Evolutionary conservation across 2,113 vertebrate genomes (phyloP).

Genomic region (Silurus meridionalis): DNA sequence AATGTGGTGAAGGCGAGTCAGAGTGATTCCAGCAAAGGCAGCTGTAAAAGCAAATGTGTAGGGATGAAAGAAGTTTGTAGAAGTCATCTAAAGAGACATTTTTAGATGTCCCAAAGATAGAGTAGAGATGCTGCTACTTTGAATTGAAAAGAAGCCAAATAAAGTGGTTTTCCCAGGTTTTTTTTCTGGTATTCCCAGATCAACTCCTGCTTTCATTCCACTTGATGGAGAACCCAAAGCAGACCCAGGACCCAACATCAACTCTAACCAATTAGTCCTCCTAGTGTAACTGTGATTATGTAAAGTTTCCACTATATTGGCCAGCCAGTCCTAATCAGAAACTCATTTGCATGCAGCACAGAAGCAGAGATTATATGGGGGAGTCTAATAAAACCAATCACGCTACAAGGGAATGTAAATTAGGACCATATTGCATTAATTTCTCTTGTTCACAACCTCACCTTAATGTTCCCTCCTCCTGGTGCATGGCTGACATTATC

Average conservation of each 20-base stretch:
- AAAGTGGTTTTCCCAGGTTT: background rate
- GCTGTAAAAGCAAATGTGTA: background rate
- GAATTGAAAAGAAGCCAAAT: background rate
- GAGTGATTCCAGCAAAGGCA: background rate
- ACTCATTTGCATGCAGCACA: background rate
- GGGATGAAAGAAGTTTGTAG: background rate
- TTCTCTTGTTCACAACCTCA: constrained; percentile 58
- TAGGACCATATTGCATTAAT: background rate
- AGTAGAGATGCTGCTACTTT: background rate
- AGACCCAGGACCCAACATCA: background rate
- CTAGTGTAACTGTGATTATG: background rate
- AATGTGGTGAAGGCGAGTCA: background rate
- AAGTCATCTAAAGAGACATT: background rate
- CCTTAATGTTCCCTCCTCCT: constrained; percentile 79
- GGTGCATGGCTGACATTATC: constrained; percentile 83
- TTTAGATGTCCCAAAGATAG: background rate
- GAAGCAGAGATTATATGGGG: background rate
- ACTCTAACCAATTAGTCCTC: no score
- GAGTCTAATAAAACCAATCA: background rate
- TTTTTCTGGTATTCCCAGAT: background rate
- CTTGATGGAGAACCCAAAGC: background rate
- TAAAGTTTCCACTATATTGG: background rate
- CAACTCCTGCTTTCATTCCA: background rate
- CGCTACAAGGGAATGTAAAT: background rate
- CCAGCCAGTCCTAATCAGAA: background rate